These are phyloP conservation scores for Drosophila ercepeae DNA, from an alignment of 1,140 invertebrate species.

Conservation along the genomic window DNA sequence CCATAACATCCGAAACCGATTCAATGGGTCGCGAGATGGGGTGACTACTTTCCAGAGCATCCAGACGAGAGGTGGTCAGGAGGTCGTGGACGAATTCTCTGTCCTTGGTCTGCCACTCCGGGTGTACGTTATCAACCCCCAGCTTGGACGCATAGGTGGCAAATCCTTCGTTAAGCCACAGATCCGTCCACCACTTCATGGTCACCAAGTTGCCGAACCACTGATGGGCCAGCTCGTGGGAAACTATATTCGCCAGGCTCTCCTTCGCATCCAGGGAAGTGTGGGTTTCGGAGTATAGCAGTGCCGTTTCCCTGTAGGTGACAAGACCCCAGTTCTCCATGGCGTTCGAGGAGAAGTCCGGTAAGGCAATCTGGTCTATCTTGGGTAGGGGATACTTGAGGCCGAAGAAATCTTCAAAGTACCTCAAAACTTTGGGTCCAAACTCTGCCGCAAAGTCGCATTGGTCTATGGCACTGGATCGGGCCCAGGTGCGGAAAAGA, in stretches of 20 bases:
- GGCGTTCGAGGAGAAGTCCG: constrained; percentile 89
- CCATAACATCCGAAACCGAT: constrained; percentile 90
- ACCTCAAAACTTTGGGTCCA: constrained; percentile 85
- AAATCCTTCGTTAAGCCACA: constrained; percentile 95
- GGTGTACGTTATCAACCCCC: constrained; percentile 85
- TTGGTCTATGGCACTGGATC: constrained; percentile 87
- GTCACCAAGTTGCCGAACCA: constrained; percentile 91
- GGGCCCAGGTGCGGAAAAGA: constrained; percentile 84
- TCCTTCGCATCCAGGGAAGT: constrained; percentile 87
- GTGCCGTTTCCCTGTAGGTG: constrained; percentile 62
- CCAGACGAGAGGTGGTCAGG: constrained; percentile 85
- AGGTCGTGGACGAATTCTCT: constrained; percentile 86
- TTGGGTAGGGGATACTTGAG: constrained; percentile 88
- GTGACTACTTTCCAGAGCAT: constrained; percentile 86
- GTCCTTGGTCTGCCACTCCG: constrained; percentile 86
- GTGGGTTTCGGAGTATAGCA: constrained; percentile 70
- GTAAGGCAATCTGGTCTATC: constrained; percentile 90
- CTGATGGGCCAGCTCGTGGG: constrained; percentile 92
- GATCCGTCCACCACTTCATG: constrained; percentile 92
- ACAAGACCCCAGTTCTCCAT: constrained; percentile 91
- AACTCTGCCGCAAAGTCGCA: constrained; percentile 86
- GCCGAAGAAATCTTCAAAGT: constrained; percentile 89
- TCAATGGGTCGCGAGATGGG: constrained; percentile 86
- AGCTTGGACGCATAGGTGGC: constrained; percentile 88
- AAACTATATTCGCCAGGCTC: constrained; percentile 87